Conservation (phyloP, 1,140 invertebrate genomes). For the Procambarus clarkii region DNA sequence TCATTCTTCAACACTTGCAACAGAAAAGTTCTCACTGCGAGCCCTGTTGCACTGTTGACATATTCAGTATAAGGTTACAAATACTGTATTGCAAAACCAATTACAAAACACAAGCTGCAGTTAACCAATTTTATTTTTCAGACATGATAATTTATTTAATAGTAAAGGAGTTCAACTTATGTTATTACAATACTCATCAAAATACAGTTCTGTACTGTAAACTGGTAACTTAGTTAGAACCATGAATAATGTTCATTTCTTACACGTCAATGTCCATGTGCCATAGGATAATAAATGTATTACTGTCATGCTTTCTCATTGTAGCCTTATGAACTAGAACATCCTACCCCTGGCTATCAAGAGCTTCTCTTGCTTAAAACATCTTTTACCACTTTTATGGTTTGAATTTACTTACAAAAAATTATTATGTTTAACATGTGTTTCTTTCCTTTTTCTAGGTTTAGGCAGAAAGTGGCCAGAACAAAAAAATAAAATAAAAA, state of each 20-base stretch:
- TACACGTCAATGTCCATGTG: not conserved
- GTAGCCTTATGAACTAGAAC: not conserved
- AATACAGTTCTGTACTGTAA: not conserved
- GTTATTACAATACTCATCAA: no score
- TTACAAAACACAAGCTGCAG: no score
- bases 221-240: not conserved
- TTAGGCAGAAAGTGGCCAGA: not conserved
- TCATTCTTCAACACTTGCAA: no score
- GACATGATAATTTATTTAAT: no score
- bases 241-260: not conserved
- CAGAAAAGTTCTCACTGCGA: no score
- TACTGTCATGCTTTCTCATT: not conserved
- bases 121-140: no score
- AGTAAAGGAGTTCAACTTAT: no score
- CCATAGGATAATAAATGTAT: conserved; percentile 5
- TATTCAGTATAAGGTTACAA: no score
- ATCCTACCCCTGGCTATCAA: not conserved
- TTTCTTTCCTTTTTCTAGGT: conserved; percentile 20
- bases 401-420: not conserved
- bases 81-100: no score
- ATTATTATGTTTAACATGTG: not conserved
- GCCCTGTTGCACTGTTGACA: no score
- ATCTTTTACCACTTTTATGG: not conserved
- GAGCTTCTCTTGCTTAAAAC: not conserved
- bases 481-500: not conserved